Evolutionary conservation across 2,113 vertebrate genomes (phyloP).

Genomic region (Dicaeum eximium): DNA sequence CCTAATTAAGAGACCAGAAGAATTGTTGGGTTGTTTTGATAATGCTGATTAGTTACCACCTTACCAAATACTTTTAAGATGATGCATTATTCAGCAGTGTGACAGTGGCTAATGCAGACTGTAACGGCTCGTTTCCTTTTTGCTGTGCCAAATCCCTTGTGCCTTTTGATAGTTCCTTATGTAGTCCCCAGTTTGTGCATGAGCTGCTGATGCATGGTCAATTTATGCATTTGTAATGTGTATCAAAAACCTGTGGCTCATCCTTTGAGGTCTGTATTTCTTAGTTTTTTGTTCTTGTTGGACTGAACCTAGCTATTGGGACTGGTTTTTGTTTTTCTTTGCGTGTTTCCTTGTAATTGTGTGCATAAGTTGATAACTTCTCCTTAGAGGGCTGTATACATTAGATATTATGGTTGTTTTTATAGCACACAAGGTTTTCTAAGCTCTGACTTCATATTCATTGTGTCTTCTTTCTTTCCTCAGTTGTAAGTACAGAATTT

Average conservation of each 20-base stretch:
- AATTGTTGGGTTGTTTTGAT: conserved; percentile 31
- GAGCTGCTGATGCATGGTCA: neutral
- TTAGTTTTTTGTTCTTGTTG: neutral
- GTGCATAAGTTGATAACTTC: conserved; percentile 11
- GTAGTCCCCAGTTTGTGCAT: neutral
- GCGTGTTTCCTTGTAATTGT: neutral
- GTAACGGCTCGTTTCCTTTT: conserved; percentile 14
- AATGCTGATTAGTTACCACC: conserved; percentile 3
- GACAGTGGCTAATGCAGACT: neutral
- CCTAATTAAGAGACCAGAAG: conserved; percentile 40
- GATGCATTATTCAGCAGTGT: conserved; percentile 31
- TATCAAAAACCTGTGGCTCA: neutral
- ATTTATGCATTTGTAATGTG: neutral
- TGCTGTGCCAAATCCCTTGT: neutral
- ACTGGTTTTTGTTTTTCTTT: neutral
- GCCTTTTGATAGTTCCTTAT: conserved; percentile 16
- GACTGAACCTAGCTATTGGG: neutral
- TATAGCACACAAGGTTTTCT: neutral
- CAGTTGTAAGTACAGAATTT: neutral
- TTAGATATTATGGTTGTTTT: conserved; percentile 11
- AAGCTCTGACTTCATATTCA: neutral
- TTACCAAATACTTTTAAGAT: conserved; percentile 32
- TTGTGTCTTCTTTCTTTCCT: neutral
- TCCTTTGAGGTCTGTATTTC: neutral
- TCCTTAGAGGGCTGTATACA: neutral